A percentile compares a stretch with the other conserved stretches of the same genome.
These are phyloP conservation scores for Equus quagga DNA, from an alignment of 2,113 vertebrate species.

Conservation along the genomic window DNA sequence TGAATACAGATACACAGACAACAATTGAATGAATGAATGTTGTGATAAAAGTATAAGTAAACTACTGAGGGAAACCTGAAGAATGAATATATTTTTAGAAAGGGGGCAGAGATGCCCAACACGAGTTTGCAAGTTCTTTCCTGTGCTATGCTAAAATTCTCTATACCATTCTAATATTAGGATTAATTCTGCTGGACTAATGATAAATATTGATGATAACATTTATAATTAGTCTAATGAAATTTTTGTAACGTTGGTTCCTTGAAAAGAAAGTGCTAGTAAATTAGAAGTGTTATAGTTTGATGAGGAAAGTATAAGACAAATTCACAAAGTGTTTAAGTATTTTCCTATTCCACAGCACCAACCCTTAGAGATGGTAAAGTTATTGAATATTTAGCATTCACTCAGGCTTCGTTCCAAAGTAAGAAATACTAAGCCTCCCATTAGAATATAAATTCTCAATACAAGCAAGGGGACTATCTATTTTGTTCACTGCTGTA, in stretches of 20 bases:
- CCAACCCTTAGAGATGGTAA: background rate
- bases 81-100: background rate
- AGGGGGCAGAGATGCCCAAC: accelerated
- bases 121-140: background rate
- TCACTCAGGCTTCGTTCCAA: background rate
- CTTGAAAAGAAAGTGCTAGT: background rate
- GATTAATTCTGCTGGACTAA: background rate
- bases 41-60: background rate
- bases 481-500: background rate
- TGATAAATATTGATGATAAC: background rate
- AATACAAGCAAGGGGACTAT: background rate
- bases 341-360: background rate
- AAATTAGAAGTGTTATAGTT: background rate
- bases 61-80: background rate
- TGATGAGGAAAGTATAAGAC: background rate
- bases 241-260: background rate
- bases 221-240: background rate
- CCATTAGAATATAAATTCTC: background rate
- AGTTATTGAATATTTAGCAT: background rate
- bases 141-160: background rate
- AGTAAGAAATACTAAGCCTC: background rate
- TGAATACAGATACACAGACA: background rate
- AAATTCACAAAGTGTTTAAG: background rate
- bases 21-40: background rate
- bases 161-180: background rate